Base-by-base conservation (phyloP, 2,113 vertebrate species). In the Leptosomus discolor region DNA sequence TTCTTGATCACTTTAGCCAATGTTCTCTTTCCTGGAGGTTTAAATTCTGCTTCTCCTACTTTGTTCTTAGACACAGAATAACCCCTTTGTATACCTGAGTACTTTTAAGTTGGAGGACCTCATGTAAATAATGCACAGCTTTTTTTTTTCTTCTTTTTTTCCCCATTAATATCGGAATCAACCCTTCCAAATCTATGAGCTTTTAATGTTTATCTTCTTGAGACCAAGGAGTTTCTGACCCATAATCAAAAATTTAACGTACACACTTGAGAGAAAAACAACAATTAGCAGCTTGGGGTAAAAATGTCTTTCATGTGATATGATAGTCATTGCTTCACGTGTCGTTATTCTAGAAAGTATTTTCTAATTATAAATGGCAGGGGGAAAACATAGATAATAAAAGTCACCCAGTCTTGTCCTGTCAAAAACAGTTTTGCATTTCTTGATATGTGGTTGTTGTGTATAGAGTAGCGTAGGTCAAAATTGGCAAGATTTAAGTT, bases 1-100 rank as follows among this genome's bases (percentile, higher is more conserved):
- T 85, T 71, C 65, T 89, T 91, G 73, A 96, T 94, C 70, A 37
- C n/a, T 95, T 91, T 65, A 93, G 70, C 81, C 50, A 85, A 50
- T 76, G 78, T 53, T 92, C 51, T 76, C 11, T 73, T 81, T 92
- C 78, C 82, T 94, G 57, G 20, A 88, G 61, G 29, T 92, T 96
- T 94, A 93, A 93, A 20, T 65, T 92, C 45, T 32, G 17, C 13
- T 85, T 95, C 60, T 92, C 7, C 15, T 85, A 24, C 65, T 96
- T 95, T 92, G 41, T 77, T 96, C 63, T 73, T 43, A 73, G n/a
- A 54, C 41, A 46, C 0, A 0, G 11, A 70, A 88, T 73, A 73
- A 57, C 18, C 12, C 76, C 34, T 57, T 69, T 29, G 85, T 68
- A 48, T 20, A 92, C 57, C 30, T 57, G 48, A 75, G 15, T 41